Evolutionary conservation across 2,797 vertebrate genomes (phyloP).

Genomic region (Dendrocincla fuliginosa): DNA sequence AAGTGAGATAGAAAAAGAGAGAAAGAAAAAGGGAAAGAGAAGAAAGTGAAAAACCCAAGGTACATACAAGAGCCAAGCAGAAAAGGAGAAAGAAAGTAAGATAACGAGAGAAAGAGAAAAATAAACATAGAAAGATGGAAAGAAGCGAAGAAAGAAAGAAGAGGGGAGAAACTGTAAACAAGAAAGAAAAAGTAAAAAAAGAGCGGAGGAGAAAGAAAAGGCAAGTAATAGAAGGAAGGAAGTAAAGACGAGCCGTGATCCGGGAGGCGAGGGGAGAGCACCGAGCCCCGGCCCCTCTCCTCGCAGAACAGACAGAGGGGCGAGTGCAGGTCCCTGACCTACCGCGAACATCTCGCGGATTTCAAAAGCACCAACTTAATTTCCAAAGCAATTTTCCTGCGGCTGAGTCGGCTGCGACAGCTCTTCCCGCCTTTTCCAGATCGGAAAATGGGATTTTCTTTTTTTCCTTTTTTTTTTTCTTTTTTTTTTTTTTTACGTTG

Average conservation of each 20-base stretch:
- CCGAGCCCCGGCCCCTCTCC: not conserved
- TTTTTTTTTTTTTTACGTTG: not conserved
- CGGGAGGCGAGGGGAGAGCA: not conserved
- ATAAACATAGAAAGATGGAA: fast-evolving
- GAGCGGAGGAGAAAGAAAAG: not conserved
- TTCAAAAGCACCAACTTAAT: conserved; percentile 5
- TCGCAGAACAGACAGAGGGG: not conserved
- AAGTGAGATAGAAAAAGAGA: not conserved
- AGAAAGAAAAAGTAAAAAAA: not conserved
- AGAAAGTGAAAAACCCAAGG: not conserved
- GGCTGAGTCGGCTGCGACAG: not conserved
- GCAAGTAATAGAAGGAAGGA: not conserved
- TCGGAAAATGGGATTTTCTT: not conserved
- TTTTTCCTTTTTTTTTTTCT: not conserved
- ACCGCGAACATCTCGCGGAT: not conserved
- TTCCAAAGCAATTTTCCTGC: conserved; percentile 24
- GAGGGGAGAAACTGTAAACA: too few species aligned
- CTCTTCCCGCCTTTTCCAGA: not conserved
- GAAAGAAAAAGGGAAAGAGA: not conserved
- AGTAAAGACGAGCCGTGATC: not conserved
- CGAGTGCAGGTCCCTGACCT: not conserved
- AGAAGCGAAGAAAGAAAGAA: not conserved
- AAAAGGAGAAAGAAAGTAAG: not conserved
- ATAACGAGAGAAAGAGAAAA: not conserved
- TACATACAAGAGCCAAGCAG: too few species aligned